Base-by-base conservation (phyloP, 2,113 vertebrate genomes). In the Eretmodus cyanostictus region DNA sequence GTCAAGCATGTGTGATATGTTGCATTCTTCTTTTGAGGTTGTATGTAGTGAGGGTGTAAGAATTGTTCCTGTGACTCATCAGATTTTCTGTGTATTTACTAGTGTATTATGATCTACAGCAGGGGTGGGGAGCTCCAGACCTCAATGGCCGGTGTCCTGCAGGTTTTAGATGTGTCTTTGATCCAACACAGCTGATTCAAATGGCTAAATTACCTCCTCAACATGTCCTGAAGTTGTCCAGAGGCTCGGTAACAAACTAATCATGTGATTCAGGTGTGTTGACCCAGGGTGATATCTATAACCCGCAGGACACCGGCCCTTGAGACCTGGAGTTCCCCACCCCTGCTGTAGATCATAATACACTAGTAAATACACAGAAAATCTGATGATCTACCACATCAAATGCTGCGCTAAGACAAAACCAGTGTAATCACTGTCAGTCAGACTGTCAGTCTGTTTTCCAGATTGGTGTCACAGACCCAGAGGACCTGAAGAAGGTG, bases 401-500 rank as follows among this genome's bases (percentile, higher is more conserved):
- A 63, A 63, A n/a, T 63, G 31, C 31, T 63, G 6, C 2, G 31
- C 61, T 36, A 7, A 36, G 59, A 63, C 61, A 66, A 66, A n/a
- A 66, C 61, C 31, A n/a, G 6, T 63, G 59, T 63, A 7, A 63
- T 66, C 17, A n/a, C 31, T 38, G 31, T 66, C 61, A 66, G 17
- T 66, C 61, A 66, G 31, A 36, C 61, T 66, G 61, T 66, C 31
- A 36, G 17, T 66, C 61, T 66, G 61, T 66, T 66, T 66, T 66
- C 61, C 61, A 99, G 99, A 94, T 98, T 80, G 98, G 98, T 16
- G 91, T 99, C 95, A 95, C 89, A 55, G 92, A 96, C 90, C 93
- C 93, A 49, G 93, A 19, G 91, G 98, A 98, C 89, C 98, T 97
- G 54, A 93, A 96, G 91, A 98, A 97, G 96, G 89, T 98, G 85